Evolutionary conservation across 2,113 vertebrate species (phyloP), one percentile per base, ranked within the genome.

Genomic region (Hydrochoerus hydrochaeris): DNA sequence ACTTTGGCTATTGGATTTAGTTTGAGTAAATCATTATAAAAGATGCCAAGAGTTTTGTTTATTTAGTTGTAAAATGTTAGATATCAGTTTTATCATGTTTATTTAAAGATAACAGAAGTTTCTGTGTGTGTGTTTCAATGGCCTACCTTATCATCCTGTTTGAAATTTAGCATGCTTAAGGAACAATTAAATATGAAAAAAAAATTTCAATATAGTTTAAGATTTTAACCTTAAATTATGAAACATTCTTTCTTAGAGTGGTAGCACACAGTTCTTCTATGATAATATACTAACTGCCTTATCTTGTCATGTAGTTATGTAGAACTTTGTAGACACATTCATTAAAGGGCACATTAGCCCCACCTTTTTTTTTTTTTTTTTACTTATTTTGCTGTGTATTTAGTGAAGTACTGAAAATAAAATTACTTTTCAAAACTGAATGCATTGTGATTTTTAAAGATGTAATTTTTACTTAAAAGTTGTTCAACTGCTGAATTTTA

Each of bases 11-110:
- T 35, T n/a, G 46, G 57, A 93, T 87, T 95, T 91, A 90, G 57
- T 95, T 97, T 92, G 17, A 30, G 81, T 91, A 93, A 80, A 85
- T 95, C 83, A 90, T 60, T 82, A 87, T 82, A 87, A 97, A 92
- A 96, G 62, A 90, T 97, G 46, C 93, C 60, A 63, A 63, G 13
- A 46, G 32, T 81, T 86, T 92, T 95, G 63, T 94, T 62, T 95
- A 92, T 85, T 94, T 91, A 90, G 46, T 83, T 92, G n/a, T 93
- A 67, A 17, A 67, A 80, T 85, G 80, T 94, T 94, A 65, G 85
- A 92, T 96, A 93, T 88, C n/a, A 92, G 28, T 85, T 85, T 90
- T 82, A 78, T 95, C 96, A 73, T 96, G 65, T 96, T 5, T 54
- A 8, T 0, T 89, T 78, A 92, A 94, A 97, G 71, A 94, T 73